A percentile compares a stretch with the other conserved stretches of the same genome.
Evolutionary conservation across 2,888 invertebrate genomes (phyloP).

Genomic region (Rambutsinella grinnellia): DNA sequence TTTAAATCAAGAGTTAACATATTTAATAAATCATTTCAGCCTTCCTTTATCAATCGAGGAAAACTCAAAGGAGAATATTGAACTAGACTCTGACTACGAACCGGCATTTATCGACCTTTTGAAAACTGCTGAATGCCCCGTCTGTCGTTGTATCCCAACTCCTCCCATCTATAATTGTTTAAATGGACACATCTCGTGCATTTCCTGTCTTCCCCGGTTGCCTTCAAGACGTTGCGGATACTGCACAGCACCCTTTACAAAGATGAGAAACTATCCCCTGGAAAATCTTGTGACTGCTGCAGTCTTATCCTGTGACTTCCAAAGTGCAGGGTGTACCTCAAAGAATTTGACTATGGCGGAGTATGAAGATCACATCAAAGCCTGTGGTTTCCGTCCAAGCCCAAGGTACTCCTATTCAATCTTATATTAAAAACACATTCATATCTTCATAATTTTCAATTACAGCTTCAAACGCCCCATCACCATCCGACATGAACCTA

Average conservation of each 20-base stretch:
- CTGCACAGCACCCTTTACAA: constrained; percentile 47
- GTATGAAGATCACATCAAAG: constrained; percentile 49
- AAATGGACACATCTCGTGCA: constrained; percentile 55
- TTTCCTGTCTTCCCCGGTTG: constrained; percentile 37
- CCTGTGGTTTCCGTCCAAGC: constrained; percentile 38
- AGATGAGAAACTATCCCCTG: constrained; percentile 57
- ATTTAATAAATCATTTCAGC: background rate
- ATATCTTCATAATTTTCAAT: no score
- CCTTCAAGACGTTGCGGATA: constrained; percentile 34
- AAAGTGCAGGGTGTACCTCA: constrained; percentile 29
- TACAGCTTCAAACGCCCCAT: no score
- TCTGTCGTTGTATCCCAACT: constrained; percentile 47
- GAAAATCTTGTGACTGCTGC: constrained; percentile 41
- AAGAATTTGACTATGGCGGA: constrained; percentile 40
- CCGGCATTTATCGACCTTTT: constrained; percentile 31
- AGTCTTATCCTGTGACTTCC: constrained; percentile 43
- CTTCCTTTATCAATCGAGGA: constrained; percentile 3
- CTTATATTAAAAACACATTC: no score
- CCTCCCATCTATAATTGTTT: constrained; percentile 56
- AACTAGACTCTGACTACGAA: constrained; percentile 23
- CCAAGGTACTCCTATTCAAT: no score
- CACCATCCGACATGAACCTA: background rate
- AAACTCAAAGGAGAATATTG: background rate
- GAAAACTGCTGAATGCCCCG: constrained; percentile 50
- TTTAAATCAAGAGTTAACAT: background rate